Base-by-base conservation (phyloP, 2,888 invertebrate species). In the Phortica magna region DNA sequence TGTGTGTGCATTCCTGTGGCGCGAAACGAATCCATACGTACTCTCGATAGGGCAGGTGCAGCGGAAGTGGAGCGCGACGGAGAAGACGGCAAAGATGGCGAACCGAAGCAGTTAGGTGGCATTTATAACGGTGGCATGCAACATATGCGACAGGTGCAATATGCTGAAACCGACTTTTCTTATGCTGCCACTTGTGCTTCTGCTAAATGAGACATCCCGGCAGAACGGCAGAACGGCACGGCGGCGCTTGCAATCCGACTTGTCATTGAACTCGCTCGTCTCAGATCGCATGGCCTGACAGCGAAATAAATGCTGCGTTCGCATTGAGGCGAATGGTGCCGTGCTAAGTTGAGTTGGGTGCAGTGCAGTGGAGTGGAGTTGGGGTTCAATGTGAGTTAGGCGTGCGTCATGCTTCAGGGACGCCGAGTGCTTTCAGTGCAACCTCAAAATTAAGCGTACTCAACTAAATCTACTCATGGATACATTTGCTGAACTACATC, bases 131-230 rank as follows among this genome's bases (percentile, higher is more conserved):
- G 17, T 59, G 65, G 65, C 65, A 65, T 41, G 65, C 65, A 65
- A 65, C 65, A 65, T 65, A 65, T 65, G 41, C 31, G 65, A 39
- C 61, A 61, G 22, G 17, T 61, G 61, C 61, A 61, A 61, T 61
- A 61, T 61, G 61, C 61, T 22, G 22, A 19, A 61, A 19, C 61
- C 19, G 59, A 61, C 17, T 61, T 12, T 48, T 48, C 48, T 48
- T 48, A 48, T 48, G 10, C 48, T 48, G 14, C 10, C 48, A 48
- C 48, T 48, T 9, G 10, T 48, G 48, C 48, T 48, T 9, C 48
- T 48, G 31, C 31, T 31, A 31, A 31, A 31, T 31, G 48, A 48
- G 48, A 48, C 48, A 48, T 14, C 14, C 48, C 48, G 48, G 48
- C 48, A 2, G 2, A 48, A 7, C 31, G 31, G 2, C 31, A 43